Percentiles rank a stretch among this genome's conserved stretches.
Conservation (phyloP, 2,113 vertebrate genomes). For the Litocranius walleri region DNA sequence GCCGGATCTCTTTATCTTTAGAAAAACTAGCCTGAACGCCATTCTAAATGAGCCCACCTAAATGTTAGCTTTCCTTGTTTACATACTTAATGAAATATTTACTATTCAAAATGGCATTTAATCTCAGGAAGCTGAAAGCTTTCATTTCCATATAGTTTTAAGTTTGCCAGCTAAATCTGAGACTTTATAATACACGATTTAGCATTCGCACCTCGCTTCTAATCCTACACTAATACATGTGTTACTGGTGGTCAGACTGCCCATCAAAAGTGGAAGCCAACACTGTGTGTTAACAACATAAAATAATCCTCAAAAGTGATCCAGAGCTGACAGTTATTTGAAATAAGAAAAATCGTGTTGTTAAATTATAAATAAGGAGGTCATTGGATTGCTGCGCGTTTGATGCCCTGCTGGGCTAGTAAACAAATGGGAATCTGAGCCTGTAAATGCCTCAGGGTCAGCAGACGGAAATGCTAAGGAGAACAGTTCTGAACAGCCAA, state of each 20-base stretch:
- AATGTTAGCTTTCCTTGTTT: not conserved
- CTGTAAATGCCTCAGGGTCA: not conserved
- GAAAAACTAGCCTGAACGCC: not conserved
- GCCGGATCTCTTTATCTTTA: not conserved
- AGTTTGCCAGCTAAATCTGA: not conserved
- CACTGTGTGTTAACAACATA: not conserved
- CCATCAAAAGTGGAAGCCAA: no score
- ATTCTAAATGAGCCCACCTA: not conserved
- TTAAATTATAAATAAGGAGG: not conserved
- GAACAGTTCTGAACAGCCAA: fast-evolving
- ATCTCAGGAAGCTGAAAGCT: not conserved
- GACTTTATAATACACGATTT: not conserved
- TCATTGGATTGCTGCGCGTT: fast-evolving
- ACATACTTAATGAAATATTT: not conserved
- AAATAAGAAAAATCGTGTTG: not conserved
- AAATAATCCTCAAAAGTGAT: not conserved
- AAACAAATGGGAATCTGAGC: not conserved
- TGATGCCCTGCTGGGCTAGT: fast-evolving
- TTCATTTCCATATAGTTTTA: not conserved
- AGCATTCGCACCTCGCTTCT: not conserved
- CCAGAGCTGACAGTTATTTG: not conserved
- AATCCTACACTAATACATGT: no score
- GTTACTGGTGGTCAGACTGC: not conserved
- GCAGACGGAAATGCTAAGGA: not conserved
- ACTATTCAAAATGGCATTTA: not conserved